Base-by-base conservation (phyloP, 2,797 vertebrate species). In the Syngnathus rostellatus region DNA sequence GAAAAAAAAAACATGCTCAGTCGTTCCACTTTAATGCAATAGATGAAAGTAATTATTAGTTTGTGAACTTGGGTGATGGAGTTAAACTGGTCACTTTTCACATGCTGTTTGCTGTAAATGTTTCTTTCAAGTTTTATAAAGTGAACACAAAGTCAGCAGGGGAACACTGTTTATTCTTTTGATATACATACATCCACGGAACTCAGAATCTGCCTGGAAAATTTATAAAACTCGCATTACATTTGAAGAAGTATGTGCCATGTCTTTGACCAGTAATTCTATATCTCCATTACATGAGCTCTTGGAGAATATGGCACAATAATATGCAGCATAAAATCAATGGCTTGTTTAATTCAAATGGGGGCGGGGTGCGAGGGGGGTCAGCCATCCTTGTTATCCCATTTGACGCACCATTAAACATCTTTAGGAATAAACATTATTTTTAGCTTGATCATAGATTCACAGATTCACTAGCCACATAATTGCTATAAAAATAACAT, bases 321-420 rank as follows among this genome's bases (percentile, higher is more conserved):
- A 91, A 89, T 88, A 89, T 85, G 77, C 88, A 81, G 84, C 89
- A 91, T 92, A 92, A 92, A 92, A 90, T 90, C 89, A 91, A 92
- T 92, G 91, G 88, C 85, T 90, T 92, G 90, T 91, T 92, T 92
- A 90, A 91, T 92, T 90, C 89, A 88, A 88, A 87, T 84, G 85
- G 83, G 88, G 87, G 79, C 88, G 86, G 86, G 84, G 83, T 85
- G 84, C 84, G 82, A 23, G 85, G 83, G 88, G 83, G 89, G 91
- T 90, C 89, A 89, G 76, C 88, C 84, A 82, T 83, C 84, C 91
- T 91, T 92, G 90, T 92, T 92, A 92, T 89, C 91, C 89, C 86
- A 92, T 92, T 91, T 91, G 85, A 90, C 78, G 89, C 87, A 82
- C 89, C 91, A 92, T 92, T 92, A 91, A 90, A 88, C 83, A 78